phyloP scores from a whole-genome alignment of 53 echinoderm and acorn worm genomes.

The Stichopus horrens region DNA sequence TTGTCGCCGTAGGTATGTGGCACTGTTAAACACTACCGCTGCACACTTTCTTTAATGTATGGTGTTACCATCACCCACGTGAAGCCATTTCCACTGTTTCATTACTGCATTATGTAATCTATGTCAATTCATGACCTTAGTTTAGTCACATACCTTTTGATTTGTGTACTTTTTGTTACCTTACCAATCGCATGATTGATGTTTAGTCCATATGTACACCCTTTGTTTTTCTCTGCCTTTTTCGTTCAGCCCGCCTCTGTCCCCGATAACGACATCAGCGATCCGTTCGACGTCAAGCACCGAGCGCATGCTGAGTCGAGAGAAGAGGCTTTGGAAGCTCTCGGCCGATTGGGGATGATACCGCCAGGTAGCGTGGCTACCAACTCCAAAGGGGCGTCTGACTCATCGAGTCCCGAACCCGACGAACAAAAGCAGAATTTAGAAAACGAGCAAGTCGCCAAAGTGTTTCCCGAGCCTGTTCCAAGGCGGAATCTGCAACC shows the following conservation, averaged over 20 bases:
- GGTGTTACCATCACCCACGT: too few relatives aligned
- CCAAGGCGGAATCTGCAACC: conserved; percentile 25
- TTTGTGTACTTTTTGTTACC: not conserved
- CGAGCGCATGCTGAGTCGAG: conserved; percentile 64
- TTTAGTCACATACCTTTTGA: too few relatives aligned
- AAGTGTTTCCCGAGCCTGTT: conserved; percentile 4
- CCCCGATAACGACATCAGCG: conserved; percentile 63
- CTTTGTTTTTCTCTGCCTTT: not conserved
- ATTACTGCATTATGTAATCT: too few relatives aligned
- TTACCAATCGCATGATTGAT: not conserved
- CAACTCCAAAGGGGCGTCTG: not conserved
- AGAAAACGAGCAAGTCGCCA: conserved; percentile 43
- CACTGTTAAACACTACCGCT: too few relatives aligned
- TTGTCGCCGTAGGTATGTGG: too few relatives aligned
- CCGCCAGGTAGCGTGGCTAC: not conserved
- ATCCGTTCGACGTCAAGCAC: conserved; percentile 82
- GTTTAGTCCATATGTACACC: not conserved
- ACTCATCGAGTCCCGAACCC: conserved; percentile 46
- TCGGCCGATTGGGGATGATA: conserved; percentile 66
- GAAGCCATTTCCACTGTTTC: too few relatives aligned
- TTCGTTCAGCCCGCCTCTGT: not conserved
- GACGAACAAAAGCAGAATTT: conserved; percentile 45
- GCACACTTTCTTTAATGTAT: too few relatives aligned
- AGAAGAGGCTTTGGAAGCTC: conserved; percentile 66
- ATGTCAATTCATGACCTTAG: too few relatives aligned